Evolutionary conservation across 2,113 vertebrate species (phyloP).

Genomic region (Peromyscus maniculatus): DNA sequence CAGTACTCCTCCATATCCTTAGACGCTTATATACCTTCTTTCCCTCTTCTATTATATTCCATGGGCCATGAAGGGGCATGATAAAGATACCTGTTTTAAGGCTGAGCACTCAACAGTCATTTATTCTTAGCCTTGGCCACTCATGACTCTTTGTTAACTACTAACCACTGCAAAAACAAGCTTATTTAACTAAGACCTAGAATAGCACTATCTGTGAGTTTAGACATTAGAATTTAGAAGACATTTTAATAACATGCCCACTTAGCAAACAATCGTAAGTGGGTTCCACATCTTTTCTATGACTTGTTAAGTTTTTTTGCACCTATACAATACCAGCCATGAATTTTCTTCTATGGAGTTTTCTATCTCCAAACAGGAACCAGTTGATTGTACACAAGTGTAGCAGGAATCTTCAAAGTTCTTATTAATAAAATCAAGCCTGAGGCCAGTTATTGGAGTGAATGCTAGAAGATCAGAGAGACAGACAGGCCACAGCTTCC

Average conservation of each 20-base stretch:
- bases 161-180: not conserved
- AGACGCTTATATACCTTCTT: not conserved
- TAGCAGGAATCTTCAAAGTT: no score
- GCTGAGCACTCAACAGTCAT: not conserved
- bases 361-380: not conserved
- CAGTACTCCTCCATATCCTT: not conserved
- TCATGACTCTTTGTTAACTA: not conserved
- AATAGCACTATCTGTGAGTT: not conserved
- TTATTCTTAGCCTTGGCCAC: not conserved
- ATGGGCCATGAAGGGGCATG: not conserved
- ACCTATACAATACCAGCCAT: not conserved
- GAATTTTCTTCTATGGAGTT: not conserved
- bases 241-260: not conserved
- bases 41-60: not conserved
- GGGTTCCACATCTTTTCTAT: not conserved
- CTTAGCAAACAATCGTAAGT: not conserved
- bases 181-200: not conserved
- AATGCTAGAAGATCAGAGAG: no score
- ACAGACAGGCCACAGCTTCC: no score
- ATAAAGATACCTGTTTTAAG: not conserved
- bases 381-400: not conserved
- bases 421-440: no score
- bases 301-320: not conserved
- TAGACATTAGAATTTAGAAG: not conserved
- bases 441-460: no score